Conservation (phyloP, 2,888 invertebrate species). For the Hydrotaea cyrtoneurina region DNA sequence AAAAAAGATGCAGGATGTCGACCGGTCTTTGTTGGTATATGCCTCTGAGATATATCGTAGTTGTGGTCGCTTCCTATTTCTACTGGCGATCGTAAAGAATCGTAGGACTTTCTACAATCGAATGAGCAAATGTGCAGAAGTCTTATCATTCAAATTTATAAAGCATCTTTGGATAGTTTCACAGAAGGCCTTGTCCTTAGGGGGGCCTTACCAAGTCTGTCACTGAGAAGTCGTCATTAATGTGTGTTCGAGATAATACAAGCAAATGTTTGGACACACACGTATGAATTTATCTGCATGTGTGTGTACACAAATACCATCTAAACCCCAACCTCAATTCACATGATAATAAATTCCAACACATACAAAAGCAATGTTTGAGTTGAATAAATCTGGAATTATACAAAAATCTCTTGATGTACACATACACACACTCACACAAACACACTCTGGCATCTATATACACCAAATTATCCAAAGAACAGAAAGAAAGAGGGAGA, state of each 20-base stretch:
- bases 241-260: not conserved
- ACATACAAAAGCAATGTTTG: slow-evolving; percentile 24
- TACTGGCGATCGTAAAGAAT: no score
- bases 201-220: not conserved
- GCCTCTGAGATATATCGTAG: no score
- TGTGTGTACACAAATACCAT: not conserved
- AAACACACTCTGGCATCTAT: not conserved
- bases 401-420: slow-evolving; percentile 15
- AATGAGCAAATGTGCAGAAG: no score
- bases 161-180: no score
- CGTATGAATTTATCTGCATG: not conserved
- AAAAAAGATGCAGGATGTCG: no score
- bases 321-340: not conserved
- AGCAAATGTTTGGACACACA: not conserved
- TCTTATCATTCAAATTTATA: no score
- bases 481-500: slow-evolving; percentile 1
- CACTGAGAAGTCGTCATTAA: not conserved
- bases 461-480: not conserved
- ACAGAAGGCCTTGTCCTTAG: not conserved
- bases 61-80: no score
- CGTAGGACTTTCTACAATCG: no score
- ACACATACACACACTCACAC: not conserved
- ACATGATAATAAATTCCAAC: slow-evolving; percentile 19
- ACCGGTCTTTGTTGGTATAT: no score
- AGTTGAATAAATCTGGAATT: slow-evolving; percentile 22